phyloP scores from a whole-genome alignment of 2,797 vertebrate genomes.

The Coregonus suidteri region DNA sequence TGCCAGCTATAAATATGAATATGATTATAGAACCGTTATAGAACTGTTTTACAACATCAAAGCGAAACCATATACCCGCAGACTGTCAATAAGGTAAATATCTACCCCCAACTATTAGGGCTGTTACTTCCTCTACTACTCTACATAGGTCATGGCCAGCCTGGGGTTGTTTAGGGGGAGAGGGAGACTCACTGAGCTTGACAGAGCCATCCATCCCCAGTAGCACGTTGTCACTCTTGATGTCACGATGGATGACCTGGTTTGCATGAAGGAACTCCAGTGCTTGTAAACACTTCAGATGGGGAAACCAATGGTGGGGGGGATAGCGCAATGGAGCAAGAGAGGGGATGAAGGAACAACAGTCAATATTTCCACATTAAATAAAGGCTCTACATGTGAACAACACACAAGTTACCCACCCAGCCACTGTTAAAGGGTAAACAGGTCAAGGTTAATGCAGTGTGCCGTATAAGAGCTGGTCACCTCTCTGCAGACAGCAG shows the following conservation, averaged over 20 bases:
- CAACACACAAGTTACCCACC: not conserved
- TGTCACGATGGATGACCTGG: constrained; percentile 98
- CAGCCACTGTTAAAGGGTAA: not conserved
- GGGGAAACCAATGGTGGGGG: constrained; percentile 9
- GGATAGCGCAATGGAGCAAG: not conserved
- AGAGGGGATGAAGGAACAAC: not conserved
- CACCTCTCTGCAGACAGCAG: constrained; percentile 96
- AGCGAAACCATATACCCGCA: too few species aligned
- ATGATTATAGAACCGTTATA: too few species aligned
- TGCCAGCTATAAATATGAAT: too few species aligned
- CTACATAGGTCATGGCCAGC: too few species aligned
- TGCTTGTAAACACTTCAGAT: constrained; percentile 91
- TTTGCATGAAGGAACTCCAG: constrained; percentile 96
- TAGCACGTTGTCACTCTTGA: constrained; percentile 98
- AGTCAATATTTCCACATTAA: not conserved
- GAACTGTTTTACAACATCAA: too few species aligned
- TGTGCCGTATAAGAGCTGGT: not conserved
- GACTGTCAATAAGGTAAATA: too few species aligned
- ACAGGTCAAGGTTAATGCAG: not conserved
- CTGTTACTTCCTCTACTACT: not conserved
- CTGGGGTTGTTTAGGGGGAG: not conserved
- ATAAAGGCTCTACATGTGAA: not conserved
- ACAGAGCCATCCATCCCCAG: constrained; percentile 98
- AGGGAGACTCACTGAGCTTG: constrained; percentile 89
- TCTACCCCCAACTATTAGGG: too few species aligned